Conservation (phyloP, 2,113 vertebrate genomes). For the Seriola quinqueradiata region DNA sequence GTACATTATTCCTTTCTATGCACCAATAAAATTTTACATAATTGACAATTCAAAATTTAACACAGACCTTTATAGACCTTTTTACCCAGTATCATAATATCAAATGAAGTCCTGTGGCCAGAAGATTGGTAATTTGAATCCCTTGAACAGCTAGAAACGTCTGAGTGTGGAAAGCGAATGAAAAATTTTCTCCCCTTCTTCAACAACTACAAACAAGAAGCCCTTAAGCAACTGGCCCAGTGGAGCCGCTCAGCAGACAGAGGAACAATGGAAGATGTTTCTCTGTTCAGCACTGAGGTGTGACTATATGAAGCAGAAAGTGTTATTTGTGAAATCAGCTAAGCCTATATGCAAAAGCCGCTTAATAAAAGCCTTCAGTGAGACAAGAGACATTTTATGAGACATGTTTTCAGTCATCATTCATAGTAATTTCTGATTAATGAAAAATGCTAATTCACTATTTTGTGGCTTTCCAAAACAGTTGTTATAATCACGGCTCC, state of each 20-base stretch:
- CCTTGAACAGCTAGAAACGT: not conserved
- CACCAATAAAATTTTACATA: not conserved
- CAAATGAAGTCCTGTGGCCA: not conserved
- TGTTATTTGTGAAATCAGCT: conserved; percentile 6
- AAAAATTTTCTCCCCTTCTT: conserved; percentile 25
- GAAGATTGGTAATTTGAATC: conserved; percentile 13
- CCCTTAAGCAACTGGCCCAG: conserved; percentile 43
- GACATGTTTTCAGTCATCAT: conserved; percentile 4
- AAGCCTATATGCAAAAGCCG: not conserved
- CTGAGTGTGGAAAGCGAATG: conserved; percentile 1
- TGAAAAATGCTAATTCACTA: not conserved
- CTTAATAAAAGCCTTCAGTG: not conserved
- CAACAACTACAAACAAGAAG: conserved; percentile 44
- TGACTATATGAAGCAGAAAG: conserved; percentile 19
- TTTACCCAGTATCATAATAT: not conserved
- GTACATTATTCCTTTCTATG: not conserved
- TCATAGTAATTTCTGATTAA: not conserved
- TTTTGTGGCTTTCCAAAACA: not conserved
- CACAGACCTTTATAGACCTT: not conserved
- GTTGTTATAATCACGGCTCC: not conserved
- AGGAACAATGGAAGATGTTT: conserved; percentile 46
- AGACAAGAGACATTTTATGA: not conserved
- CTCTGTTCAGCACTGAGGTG: conserved; percentile 2
- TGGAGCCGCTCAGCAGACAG: conserved; percentile 34
- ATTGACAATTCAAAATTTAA: not conserved